These are phyloP conservation scores for Microtus ochrogaster DNA, from an alignment of 2,113 vertebrate genomes.

Conservation along the genomic window DNA sequence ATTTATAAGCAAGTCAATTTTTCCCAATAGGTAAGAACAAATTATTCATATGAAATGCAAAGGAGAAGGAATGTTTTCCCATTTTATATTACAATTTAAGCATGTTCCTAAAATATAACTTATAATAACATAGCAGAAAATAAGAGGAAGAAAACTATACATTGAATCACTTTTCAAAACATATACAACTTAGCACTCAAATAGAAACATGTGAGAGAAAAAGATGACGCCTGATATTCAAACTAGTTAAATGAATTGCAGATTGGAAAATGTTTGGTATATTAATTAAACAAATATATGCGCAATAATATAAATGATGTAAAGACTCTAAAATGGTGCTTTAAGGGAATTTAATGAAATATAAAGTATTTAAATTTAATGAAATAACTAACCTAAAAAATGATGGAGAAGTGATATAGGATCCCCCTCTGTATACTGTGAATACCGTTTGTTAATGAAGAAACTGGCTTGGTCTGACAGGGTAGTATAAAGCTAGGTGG, in stretches of 20 bases:
- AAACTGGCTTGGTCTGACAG: no score
- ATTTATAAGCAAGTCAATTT: background rate
- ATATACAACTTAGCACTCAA: background rate
- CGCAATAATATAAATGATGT: background rate
- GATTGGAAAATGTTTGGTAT: background rate
- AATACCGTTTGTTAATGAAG: no score
- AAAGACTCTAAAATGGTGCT: background rate
- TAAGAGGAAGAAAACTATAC: background rate
- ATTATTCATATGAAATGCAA: background rate
- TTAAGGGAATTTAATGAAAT: background rate
- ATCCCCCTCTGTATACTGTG: no score
- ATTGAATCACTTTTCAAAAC: background rate
- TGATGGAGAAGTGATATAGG: background rate
- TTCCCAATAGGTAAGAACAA: background rate
- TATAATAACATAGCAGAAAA: background rate
- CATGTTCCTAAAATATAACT: background rate
- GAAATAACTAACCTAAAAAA: background rate
- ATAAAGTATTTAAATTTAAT: background rate
- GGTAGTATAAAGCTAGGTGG: no score
- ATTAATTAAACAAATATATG: background rate
- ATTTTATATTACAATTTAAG: background rate
- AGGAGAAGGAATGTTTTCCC: background rate
- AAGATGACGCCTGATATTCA: background rate
- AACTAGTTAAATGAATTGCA: constrained; percentile 7
- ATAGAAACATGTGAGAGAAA: background rate